Evolutionary conservation across 1,140 invertebrate genomes (phyloP), one percentile per base, ranked within the genome.

Genomic region (Drosophila bipectinata): DNA sequence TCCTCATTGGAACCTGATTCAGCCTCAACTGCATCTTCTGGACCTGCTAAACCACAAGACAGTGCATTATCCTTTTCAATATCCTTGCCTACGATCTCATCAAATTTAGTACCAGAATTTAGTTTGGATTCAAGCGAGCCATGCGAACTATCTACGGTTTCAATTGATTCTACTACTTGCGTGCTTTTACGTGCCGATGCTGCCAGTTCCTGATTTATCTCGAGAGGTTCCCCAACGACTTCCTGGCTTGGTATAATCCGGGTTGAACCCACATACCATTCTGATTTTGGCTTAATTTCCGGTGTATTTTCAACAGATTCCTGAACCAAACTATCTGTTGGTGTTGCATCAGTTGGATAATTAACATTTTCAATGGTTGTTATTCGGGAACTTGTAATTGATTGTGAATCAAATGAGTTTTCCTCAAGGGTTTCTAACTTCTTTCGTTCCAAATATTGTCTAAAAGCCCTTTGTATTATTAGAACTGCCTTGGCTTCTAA

Each of bases 1-100:
- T 73, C 72, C 44, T 72, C 59, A 8, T 52, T 58, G 55, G 59
- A 67, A 28, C 53, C 63, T 14, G 47, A 21, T 0, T 21, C 44
- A 7, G 10, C 54, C 47, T 57, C 34, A 9, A 30, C 52, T 18
- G 61, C 61, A 15, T 52, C 64, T 39, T 54, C 14, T 37, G 63
- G 51, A 83, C 77, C 84, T 79, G 79, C 72, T 77, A 78, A 88
- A 88, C 78, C 71, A 77, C 67, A 69, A 87, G 64, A 87, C 58
- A 60, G 41, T 71, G 73, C 78, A 74, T 79, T 79, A 79, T 79
- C 72, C 49, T 81, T 64, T 67, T 78, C 67, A 72, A 51, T 56
- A 57, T 51, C 5, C 53, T 63, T 48, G 28, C 28, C 71, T 60
- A 34, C 12, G 62, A 32, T 53, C 52, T 66, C 57, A 26, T 72